These are phyloP conservation scores for Drosophila mettleri DNA, from an alignment of 2,888 invertebrate genomes.

Conservation along the genomic window DNA sequence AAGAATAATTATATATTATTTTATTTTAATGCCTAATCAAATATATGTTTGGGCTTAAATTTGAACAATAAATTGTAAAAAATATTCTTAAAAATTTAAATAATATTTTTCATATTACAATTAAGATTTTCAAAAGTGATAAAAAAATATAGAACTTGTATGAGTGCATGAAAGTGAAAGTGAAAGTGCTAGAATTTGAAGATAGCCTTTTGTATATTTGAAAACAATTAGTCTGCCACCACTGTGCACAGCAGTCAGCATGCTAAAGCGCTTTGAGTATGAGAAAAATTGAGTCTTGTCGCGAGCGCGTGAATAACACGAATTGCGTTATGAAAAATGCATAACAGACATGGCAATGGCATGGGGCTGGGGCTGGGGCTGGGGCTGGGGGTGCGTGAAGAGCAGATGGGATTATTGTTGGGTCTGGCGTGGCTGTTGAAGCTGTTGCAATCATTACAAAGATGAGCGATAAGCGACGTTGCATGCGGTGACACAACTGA, in stretches of 20 bases:
- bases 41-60: no score
- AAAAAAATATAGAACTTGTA: no score
- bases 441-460: constrained; percentile 73
- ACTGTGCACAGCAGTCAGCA: constrained; percentile 32
- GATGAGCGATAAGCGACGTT: constrained; percentile 79
- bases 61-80: no score
- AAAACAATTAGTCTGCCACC: background rate
- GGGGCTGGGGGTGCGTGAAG: background rate
- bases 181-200: no score
- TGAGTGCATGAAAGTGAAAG: no score
- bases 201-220: no score
- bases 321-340: constrained; percentile 62
- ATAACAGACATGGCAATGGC: constrained; percentile 38
- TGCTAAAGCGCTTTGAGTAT: background rate
- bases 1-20: no score
- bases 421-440: constrained; percentile 15
- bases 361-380: constrained; percentile 1
- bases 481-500: constrained; percentile 76
- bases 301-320: constrained; percentile 50
- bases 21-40: no score
- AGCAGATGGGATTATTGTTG: constrained; percentile 1
- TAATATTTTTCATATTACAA: no score
- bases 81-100: no score
- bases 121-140: no score
- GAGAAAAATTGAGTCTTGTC: constrained; percentile 19